Conservation (phyloP, 2,888 invertebrate species). For the Watsonalla binaria region DNA sequence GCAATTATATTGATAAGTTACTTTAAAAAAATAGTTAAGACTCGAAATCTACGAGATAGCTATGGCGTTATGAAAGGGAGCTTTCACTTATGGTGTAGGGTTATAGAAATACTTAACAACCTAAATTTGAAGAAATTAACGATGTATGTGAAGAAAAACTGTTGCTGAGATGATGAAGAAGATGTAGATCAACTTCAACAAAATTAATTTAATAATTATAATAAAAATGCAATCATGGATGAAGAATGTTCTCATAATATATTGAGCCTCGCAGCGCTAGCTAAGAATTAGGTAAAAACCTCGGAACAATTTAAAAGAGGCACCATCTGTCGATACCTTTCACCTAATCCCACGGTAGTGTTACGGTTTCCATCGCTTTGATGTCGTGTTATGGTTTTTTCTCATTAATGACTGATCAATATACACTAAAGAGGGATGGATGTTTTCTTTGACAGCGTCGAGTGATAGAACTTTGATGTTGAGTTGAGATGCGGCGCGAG, state of each 20-base stretch:
- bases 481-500: not conserved
- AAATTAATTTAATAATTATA: too few relatives aligned
- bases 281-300: not conserved
- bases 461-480: not conserved
- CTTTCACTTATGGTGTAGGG: too few relatives aligned
- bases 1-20: not conserved
- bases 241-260: not conserved
- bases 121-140: too few relatives aligned
- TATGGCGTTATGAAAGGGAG: too few relatives aligned
- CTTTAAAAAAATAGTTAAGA: not conserved
- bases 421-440: not conserved
- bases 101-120: too few relatives aligned
- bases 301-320: conserved; percentile 11
- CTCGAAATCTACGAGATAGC: too few relatives aligned
- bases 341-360: not conserved
- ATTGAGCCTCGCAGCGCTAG: not conserved
- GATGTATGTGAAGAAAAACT: too few relatives aligned
- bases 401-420: conserved; percentile 40
- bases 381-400: conserved; percentile 23
- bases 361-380: conserved; percentile 24
- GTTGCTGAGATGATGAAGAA: too few relatives aligned
- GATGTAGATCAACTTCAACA: too few relatives aligned
- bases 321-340: not conserved
- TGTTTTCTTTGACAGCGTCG: not conserved
- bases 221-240: too few relatives aligned